Evolutionary conservation across 35 echinoderm and acorn worm species (phyloP).

Genomic region (Hemicentrotus pulcherrimus): DNA sequence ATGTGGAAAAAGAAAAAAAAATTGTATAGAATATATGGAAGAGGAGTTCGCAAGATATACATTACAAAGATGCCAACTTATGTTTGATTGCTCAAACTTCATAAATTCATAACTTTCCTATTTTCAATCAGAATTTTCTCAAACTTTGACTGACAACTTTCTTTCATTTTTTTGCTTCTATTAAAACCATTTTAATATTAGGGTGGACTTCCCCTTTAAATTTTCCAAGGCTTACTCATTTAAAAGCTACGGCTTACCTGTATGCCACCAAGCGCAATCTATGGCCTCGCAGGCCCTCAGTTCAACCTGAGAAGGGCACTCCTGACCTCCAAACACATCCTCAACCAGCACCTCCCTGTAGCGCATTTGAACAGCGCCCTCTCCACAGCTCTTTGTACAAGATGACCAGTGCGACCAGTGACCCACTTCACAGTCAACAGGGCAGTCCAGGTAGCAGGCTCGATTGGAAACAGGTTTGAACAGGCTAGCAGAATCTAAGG

Average conservation of each 20-base stretch:
- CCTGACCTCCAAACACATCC: conserved; percentile 58
- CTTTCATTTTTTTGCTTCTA: too few relatives aligned
- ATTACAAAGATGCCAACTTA: too few relatives aligned
- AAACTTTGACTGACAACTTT: too few relatives aligned
- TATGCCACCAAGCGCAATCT: conserved; percentile 91
- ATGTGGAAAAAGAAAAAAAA: too few relatives aligned
- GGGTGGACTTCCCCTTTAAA: too few relatives aligned
- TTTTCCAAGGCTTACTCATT: too few relatives aligned
- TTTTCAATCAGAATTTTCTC: too few relatives aligned
- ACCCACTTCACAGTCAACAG: conserved; percentile 85
- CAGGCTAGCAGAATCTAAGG: conserved; percentile 17
- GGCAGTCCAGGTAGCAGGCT: conserved; percentile 80
- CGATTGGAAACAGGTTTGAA: conserved; percentile 47
- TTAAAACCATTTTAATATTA: too few relatives aligned
- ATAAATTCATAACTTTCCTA: too few relatives aligned
- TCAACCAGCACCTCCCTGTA: conserved; percentile 60
- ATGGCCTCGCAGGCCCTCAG: conserved; percentile 74
- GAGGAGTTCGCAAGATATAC: too few relatives aligned
- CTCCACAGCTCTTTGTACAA: conserved; percentile 84
- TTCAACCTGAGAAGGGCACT: conserved; percentile 71
- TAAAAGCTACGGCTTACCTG: conserved; percentile 50
- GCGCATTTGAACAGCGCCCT: conserved; percentile 69
- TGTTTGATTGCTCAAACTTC: too few relatives aligned
- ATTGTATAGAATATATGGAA: too few relatives aligned
- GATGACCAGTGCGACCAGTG: conserved; percentile 95